phyloP scores from a whole-genome alignment of 1,140 invertebrate genomes.

The Euwallacea fornicatus region DNA sequence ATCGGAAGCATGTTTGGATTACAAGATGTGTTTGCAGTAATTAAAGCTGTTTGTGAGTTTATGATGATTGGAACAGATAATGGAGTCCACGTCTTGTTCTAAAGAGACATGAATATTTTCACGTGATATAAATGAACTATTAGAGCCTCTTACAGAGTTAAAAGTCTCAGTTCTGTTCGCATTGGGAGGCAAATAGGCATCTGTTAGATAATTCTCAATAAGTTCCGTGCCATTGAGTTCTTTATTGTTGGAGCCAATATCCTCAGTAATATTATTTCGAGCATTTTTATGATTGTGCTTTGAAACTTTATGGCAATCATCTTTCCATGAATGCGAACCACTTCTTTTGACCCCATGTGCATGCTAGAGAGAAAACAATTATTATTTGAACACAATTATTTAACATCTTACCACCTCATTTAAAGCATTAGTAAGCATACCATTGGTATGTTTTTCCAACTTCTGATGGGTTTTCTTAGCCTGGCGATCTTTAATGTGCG shows the following conservation, averaged over 20 bases:
- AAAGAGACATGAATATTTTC: not conserved
- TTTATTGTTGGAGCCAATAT: conserved; percentile 14
- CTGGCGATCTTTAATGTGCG: conserved; percentile 56
- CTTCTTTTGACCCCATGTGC: conserved; percentile 60
- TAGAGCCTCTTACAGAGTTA: not conserved
- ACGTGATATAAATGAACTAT: not conserved
- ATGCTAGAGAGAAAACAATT: conserved; percentile 24
- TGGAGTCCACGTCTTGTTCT: conserved; percentile 60
- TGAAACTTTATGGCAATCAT: conserved; percentile 57
- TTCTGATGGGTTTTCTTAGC: conserved; percentile 50
- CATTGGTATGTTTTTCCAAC: conserved; percentile 41
- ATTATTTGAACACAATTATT: not conserved
- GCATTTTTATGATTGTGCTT: conserved; percentile 56
- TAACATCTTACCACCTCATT: conserved; percentile 37
- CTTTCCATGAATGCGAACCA: conserved; percentile 61
- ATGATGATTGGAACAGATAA: conserved; percentile 60
- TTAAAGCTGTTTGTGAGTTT: not conserved
- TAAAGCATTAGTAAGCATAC: conserved; percentile 30
- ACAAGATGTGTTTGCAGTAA: conserved; percentile 46
- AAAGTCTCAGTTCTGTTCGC: not conserved
- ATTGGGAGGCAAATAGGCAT: too few relatives aligned
- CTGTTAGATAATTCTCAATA: too few relatives aligned
- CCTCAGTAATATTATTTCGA: conserved; percentile 22
- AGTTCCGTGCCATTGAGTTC: too few relatives aligned
- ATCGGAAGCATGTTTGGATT: conserved; percentile 57